phyloP scores from a whole-genome alignment of 2,888 invertebrate species.

The Temnothorax unifasciatus region DNA sequence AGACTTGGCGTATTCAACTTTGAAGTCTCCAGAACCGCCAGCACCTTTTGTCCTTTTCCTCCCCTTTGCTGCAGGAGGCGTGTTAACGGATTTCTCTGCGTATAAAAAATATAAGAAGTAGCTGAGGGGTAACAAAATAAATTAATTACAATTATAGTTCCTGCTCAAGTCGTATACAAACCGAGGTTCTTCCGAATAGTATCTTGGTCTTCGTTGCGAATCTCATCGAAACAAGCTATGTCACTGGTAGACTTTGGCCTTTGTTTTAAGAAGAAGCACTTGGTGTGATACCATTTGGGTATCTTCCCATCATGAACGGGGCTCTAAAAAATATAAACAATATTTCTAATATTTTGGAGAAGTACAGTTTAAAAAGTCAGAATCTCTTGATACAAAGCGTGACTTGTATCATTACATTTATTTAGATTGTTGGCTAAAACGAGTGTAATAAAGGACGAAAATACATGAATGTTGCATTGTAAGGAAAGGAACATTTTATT shows the following conservation, averaged over 20 bases:
- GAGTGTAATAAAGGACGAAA: not conserved
- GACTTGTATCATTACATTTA: not conserved
- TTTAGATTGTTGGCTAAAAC: not conserved
- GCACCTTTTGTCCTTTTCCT: conserved; percentile 87
- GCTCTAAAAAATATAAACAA: conserved; percentile 89
- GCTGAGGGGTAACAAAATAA: not conserved
- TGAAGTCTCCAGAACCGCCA: conserved; percentile 89
- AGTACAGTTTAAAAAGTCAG: not conserved
- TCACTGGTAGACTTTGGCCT: conserved; percentile 92
- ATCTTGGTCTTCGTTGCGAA: conserved; percentile 95
- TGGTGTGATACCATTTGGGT: conserved; percentile 95
- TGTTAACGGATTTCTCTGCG: conserved; percentile 65
- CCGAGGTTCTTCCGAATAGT: conserved; percentile 91
- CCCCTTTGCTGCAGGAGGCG: conserved; percentile 86
- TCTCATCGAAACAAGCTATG: conserved; percentile 92
- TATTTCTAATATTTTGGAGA: not conserved
- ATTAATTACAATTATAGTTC: conserved; percentile 5
- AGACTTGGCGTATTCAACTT: conserved; percentile 95
- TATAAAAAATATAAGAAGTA: conserved; percentile 11
- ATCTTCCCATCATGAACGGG: conserved; percentile 95
- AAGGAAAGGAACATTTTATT: not conserved
- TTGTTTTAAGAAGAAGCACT: conserved; percentile 95
- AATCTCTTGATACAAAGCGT: not conserved
- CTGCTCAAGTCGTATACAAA: conserved; percentile 82
- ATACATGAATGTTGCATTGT: not conserved